Evolutionary conservation across 2,888 invertebrate genomes (phyloP).

Genomic region (Drosophila antonietae): DNA sequence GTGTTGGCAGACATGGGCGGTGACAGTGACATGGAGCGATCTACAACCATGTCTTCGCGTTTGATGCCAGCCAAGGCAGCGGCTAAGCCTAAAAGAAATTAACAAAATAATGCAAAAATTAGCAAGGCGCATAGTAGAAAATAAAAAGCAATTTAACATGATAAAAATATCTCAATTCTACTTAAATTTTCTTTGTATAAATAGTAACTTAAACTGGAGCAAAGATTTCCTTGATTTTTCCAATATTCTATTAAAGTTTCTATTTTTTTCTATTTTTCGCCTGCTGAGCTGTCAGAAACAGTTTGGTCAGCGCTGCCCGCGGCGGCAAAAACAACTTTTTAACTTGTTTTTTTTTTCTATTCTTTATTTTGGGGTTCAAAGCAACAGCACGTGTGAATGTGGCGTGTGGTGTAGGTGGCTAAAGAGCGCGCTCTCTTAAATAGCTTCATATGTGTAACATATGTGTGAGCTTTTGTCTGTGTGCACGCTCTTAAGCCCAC

Average conservation of each 20-base stretch:
- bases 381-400: slow-evolving; percentile 56
- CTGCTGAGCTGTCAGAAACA: slow-evolving; percentile 46
- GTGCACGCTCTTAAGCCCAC: slow-evolving; percentile 11
- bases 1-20: slow-evolving; percentile 84
- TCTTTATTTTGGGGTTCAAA: slow-evolving; percentile 26
- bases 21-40: slow-evolving; percentile 82
- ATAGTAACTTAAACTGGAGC: neutral
- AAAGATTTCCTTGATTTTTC: slow-evolving; percentile 8
- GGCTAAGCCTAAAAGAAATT: slow-evolving; percentile 78
- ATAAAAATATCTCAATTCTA: neutral
- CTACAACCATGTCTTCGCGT: slow-evolving; percentile 81
- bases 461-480: slow-evolving; percentile 21
- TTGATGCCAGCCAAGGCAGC: slow-evolving; percentile 84
- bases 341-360: slow-evolving; percentile 9
- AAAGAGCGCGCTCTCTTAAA: slow-evolving; percentile 31
- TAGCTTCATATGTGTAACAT: slow-evolving; percentile 35
- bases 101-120: neutral
- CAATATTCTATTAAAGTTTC: slow-evolving; percentile 1
- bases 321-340: slow-evolving; percentile 16
- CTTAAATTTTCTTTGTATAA: neutral
- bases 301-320: slow-evolving; percentile 43
- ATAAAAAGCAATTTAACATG: neutral
- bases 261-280: slow-evolving; percentile 9
- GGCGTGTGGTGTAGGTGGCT: neutral
- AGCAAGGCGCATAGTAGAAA: neutral